Evolutionary conservation across 2,888 invertebrate genomes (phyloP).

Genomic region (Operophtera brumata): DNA sequence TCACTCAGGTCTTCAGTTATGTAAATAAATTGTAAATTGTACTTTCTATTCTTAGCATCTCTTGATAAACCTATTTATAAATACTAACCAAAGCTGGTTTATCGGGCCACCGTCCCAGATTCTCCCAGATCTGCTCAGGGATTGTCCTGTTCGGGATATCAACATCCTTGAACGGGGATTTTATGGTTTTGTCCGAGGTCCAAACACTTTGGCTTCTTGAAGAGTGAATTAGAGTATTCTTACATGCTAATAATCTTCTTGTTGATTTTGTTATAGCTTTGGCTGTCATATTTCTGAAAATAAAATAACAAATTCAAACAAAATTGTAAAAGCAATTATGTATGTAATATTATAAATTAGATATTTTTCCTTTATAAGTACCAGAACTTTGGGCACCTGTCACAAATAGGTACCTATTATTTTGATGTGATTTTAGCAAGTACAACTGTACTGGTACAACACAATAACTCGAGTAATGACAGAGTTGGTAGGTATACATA

Average conservation of each 20-base stretch:
- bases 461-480: too few species aligned
- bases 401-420: too few species aligned
- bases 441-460: too few species aligned
- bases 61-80: too few species aligned
- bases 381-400: too few species aligned
- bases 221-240: constrained; percentile 24
- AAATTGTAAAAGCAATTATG: background rate
- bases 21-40: too few species aligned
- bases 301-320: constrained; percentile 10
- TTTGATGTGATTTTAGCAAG: too few species aligned
- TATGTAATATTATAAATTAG: too few species aligned
- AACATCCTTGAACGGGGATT: constrained; percentile 75
- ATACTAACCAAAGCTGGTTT: constrained; percentile 82
- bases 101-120: constrained; percentile 82
- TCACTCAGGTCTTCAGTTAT: too few species aligned
- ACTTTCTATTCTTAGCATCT: too few species aligned
- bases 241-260: constrained; percentile 33
- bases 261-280: constrained; percentile 37
- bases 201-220: constrained; percentile 42
- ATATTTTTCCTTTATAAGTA: too few species aligned
- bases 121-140: constrained; percentile 82
- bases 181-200: constrained; percentile 57
- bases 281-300: constrained; percentile 42
- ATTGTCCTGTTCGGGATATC: constrained; percentile 74
- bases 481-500: too few species aligned